phyloP scores from a whole-genome alignment of 1,140 invertebrate genomes.

The Magallana ariakensis region DNA sequence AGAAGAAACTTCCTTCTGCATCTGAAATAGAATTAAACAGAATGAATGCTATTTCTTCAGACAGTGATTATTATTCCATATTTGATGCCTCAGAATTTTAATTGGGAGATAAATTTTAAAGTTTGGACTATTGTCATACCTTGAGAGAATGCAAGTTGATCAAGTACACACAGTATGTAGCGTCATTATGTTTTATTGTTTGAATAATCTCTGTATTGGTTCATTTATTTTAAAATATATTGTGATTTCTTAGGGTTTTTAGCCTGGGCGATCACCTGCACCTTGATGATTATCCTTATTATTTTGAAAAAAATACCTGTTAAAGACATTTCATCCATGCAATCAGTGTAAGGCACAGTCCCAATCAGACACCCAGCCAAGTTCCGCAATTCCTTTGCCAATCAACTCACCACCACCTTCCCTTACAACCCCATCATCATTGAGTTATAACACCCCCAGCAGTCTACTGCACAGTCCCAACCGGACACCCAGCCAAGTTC shows the following conservation, averaged over 20 bases:
- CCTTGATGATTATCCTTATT: not conserved
- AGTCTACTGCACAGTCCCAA: not conserved
- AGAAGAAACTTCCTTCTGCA: conserved; percentile 10
- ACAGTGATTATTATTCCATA: conserved; percentile 3
- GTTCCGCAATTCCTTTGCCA: not conserved
- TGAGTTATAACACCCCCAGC: not conserved
- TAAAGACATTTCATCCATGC: conserved; percentile 9
- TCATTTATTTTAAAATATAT: not conserved
- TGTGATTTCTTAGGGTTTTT: not conserved
- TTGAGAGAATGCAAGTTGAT: conserved; percentile 2
- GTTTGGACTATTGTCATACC: not conserved
- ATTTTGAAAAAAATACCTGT: not conserved
- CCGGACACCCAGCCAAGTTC: not conserved
- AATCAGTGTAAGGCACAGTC: not conserved
- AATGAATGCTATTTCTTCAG: not conserved
- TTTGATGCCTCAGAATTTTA: not conserved
- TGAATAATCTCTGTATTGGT: conserved; percentile 9
- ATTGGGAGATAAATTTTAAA: conserved; percentile 8
- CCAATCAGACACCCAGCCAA: conserved; percentile 5
- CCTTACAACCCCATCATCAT: not conserved
- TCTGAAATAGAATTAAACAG: conserved; percentile 10
- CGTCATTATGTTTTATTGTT: not conserved
- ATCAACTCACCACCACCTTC: not conserved
- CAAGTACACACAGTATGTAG: conserved; percentile 5
- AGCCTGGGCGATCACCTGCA: conserved; percentile 2